Evolutionary conservation across 2,888 invertebrate genomes (phyloP).

Genomic region (Stenotaenia linearis): DNA sequence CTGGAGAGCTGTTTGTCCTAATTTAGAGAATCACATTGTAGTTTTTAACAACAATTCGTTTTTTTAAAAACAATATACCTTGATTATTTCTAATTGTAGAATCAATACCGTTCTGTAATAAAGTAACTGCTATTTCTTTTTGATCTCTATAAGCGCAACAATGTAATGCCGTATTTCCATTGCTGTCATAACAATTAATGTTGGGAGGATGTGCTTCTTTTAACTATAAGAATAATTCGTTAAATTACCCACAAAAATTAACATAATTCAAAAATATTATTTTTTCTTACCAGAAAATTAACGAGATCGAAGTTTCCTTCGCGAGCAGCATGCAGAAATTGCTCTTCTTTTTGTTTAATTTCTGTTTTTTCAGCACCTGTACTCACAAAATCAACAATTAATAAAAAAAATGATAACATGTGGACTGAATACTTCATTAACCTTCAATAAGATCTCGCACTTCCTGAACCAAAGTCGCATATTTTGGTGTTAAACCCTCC

Average conservation of each 20-base stretch:
- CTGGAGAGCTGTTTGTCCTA: slow-evolving; percentile 60
- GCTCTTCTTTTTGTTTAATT: slow-evolving; percentile 53
- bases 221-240: slow-evolving; percentile 51
- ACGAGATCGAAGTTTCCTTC: slow-evolving; percentile 50
- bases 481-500: slow-evolving; percentile 57
- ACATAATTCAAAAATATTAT: too few relatives aligned
- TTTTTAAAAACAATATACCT: slow-evolving; percentile 50
- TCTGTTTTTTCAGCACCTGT: slow-evolving; percentile 59
- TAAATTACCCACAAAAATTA: too few relatives aligned
- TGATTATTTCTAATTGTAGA: slow-evolving; percentile 57
- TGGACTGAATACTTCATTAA: slow-evolving; percentile 35
- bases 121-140: slow-evolving; percentile 57
- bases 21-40: neutral
- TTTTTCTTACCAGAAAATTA: neutral
- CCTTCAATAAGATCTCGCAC: slow-evolving; percentile 53
- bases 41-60: neutral
- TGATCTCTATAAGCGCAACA: slow-evolving; percentile 62
- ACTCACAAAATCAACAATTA: neutral
- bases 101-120: slow-evolving; percentile 62
- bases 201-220: slow-evolving; percentile 55
- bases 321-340: slow-evolving; percentile 57
- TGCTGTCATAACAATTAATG: slow-evolving; percentile 59
- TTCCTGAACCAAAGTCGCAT: slow-evolving; percentile 56
- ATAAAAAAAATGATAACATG: neutral
- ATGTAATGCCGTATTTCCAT: slow-evolving; percentile 62